Base-by-base conservation (phyloP, 1,140 invertebrate genomes). In the Drosophila ercepeae region DNA sequence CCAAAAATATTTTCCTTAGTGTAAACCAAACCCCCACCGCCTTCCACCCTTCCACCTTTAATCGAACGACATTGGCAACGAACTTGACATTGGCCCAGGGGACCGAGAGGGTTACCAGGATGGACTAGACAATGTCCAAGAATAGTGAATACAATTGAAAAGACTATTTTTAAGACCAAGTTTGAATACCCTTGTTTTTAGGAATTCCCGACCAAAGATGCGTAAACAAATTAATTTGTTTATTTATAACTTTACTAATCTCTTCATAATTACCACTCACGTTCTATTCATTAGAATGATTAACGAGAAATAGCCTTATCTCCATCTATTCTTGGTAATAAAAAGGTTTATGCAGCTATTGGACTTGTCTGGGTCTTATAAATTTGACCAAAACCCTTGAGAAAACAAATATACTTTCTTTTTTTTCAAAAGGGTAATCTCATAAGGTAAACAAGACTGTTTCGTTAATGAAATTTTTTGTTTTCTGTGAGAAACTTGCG, bases 51-150 rank as follows among this genome's bases (percentile, higher is more conserved):
- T n/a, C n/a, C n/a, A n/a, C 36, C 36, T 25, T 51, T 21, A 77
- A 78, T 75, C 78, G 65, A 83, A 83, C 78, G 79, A 83, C 78
- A 65, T 84, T 83, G 79, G 49, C 79, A 84, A 78, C 79, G 75
- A 83, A 83, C 79, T 83, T 84, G 71, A 60, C 70, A 74, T 72
- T 63, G 67, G 42, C 39, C 11, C n/a, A 32, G 25, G 21, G 21
- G 18, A 16, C n/a, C 13, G 36, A 8, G 46, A 16, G 39, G 60
- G 25, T 21, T 21, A 21, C 21, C 21, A 21, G 4, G 9, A 32
- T 32, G 29, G 11, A 32, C 27, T 27, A 27, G 27, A 27, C 7
- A 27, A 8, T 8, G 27, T 8, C 25, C 25, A 2, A 27, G 8
- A 8, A 9, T 57, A 46, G 36, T 18, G 14, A 39, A 41, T 23